These are phyloP conservation scores for Manacus vitellinus DNA, from an alignment of 2,113 vertebrate species.

Conservation along the genomic window DNA sequence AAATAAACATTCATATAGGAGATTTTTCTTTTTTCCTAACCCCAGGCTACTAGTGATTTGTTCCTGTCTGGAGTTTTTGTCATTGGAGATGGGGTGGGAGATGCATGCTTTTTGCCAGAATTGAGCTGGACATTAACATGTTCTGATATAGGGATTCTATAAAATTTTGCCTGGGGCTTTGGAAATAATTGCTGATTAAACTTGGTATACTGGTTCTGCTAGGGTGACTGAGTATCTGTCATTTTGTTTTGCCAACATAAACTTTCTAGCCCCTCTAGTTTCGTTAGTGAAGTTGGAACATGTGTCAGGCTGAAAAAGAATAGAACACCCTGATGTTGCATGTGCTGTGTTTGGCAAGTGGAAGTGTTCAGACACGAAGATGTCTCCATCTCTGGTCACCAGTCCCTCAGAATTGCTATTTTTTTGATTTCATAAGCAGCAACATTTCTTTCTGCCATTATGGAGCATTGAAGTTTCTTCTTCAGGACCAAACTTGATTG, in stretches of 20 bases:
- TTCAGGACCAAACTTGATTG: not conserved
- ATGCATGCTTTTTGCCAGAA: not conserved
- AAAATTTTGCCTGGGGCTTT: not conserved
- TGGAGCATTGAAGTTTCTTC: not conserved
- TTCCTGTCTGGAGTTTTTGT: not conserved
- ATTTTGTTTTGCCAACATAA: not conserved
- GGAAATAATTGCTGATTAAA: slow-evolving; percentile 46
- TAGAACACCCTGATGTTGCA: not conserved
- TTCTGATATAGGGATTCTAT: slow-evolving; percentile 26
- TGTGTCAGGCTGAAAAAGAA: not conserved
- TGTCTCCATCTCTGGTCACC: not conserved
- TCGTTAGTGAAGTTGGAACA: fast-evolving
- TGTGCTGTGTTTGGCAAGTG: not conserved
- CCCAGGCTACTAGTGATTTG: not conserved
- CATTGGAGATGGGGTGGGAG: not conserved
- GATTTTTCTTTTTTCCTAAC: slow-evolving; percentile 22
- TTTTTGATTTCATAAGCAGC: not conserved
- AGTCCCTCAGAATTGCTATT: not conserved
- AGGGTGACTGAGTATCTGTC: not conserved
- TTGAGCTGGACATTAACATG: not conserved
- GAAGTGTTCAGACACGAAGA: not conserved
- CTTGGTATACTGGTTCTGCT: not conserved
- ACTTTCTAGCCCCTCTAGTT: not conserved
- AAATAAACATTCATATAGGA: not conserved
- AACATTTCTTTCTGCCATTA: not conserved